Conservation (phyloP, 2,797 vertebrate species). For the Vespertilio murinus region DNA sequence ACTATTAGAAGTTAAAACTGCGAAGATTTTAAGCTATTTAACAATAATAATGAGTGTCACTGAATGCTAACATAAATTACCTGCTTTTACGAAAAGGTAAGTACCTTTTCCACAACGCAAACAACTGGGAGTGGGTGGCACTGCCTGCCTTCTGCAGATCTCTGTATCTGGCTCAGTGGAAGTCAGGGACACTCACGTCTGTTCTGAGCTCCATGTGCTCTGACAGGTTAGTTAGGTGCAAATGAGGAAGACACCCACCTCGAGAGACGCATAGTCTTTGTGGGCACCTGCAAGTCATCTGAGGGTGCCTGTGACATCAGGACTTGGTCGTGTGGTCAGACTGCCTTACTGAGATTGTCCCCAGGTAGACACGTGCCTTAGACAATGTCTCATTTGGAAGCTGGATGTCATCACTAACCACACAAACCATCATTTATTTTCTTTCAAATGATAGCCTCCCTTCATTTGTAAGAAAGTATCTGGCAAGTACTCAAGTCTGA, state of each 20-base stretch:
- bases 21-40: neutral
- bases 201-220: fast-evolving
- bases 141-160: no score
- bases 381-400: neutral
- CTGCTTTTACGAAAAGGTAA: neutral
- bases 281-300: no score
- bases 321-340: neutral
- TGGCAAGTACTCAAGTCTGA: neutral
- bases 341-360: neutral
- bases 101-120: neutral
- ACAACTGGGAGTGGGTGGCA: neutral
- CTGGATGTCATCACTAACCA: neutral
- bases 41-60: neutral
- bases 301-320: fast-evolving
- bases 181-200: neutral
- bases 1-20: neutral
- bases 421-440: neutral
- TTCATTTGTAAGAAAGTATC: neutral
- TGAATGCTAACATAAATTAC: neutral
- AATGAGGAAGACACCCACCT: neutral
- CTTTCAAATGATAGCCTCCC: neutral
- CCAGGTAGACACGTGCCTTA: fast-evolving
- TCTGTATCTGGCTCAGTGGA: no score
- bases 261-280: fast-evolving
- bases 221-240: neutral